Conservation (phyloP, 35 echinoderm and acorn worm species). For the Lytechinus variegatus region DNA sequence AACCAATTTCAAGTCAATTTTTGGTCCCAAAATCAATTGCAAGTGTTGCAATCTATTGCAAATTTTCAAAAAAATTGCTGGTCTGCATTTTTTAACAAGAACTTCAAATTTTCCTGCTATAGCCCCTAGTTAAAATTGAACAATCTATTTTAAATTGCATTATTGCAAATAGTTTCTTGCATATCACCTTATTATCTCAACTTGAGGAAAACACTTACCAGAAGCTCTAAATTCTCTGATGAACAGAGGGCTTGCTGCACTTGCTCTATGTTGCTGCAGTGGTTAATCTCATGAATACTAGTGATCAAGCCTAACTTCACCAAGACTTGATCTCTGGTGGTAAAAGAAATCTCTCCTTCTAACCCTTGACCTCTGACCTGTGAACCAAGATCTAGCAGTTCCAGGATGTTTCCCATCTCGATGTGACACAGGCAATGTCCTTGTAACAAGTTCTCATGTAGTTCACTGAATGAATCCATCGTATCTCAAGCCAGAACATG, state of each 20-base stretch:
- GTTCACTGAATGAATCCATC: background rate
- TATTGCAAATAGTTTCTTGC: no score
- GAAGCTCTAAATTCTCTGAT: background rate
- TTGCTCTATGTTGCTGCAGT: background rate
- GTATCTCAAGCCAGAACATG: no score
- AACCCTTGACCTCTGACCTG: background rate
- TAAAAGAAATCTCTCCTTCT: background rate
- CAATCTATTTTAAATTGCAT: no score
- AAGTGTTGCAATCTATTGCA: no score
- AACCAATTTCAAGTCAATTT: no score
- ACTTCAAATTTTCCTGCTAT: no score
- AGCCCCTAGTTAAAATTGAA: no score
- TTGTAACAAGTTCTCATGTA: background rate
- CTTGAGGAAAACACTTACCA: background rate
- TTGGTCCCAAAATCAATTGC: no score
- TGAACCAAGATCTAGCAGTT: background rate
- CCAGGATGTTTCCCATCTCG: background rate
- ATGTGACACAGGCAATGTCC: background rate
- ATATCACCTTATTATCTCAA: no score
- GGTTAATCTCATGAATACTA: background rate
- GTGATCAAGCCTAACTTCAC: constrained; percentile 2
- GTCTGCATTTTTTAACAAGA: no score
- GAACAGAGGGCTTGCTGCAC: background rate
- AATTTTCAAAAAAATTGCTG: no score
- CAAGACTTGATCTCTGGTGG: background rate